Percentiles rank a stretch among this genome's conserved stretches.
Evolutionary conservation across 1,140 invertebrate genomes (phyloP).

Genomic region (Eulimnadia texana): DNA sequence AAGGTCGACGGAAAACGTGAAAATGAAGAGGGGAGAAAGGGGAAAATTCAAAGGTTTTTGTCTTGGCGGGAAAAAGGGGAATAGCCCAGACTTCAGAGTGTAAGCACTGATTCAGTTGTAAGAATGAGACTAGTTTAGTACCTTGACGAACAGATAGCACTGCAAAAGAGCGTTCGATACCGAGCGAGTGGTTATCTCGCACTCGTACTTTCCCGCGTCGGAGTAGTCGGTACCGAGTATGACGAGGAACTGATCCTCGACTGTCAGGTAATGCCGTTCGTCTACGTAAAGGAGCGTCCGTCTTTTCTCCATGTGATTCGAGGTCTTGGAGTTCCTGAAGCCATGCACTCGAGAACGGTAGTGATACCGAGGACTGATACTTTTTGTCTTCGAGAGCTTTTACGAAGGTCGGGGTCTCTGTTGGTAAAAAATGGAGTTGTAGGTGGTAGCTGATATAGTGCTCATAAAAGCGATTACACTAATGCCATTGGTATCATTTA

Average conservation of each 20-base stretch:
- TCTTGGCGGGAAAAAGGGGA: background rate
- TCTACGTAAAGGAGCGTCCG: constrained; percentile 84
- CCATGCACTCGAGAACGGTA: constrained; percentile 76
- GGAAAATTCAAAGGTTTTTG: too few species aligned
- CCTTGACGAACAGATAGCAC: background rate
- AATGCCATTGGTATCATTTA: background rate
- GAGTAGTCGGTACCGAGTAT: constrained; percentile 57
- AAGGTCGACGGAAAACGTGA: too few species aligned
- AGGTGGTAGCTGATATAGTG: background rate
- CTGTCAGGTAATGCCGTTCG: constrained; percentile 63
- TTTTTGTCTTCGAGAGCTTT: constrained; percentile 72
- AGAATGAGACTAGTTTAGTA: background rate
- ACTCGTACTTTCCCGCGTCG: constrained; percentile 75
- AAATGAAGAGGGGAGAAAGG: too few species aligned
- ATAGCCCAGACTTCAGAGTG: background rate
- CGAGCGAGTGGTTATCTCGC: constrained; percentile 67
- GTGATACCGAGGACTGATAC: constrained; percentile 64
- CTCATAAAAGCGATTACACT: background rate
- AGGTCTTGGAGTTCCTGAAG: constrained; percentile 69
- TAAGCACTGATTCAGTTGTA: background rate
- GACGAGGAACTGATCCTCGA: constrained; percentile 68
- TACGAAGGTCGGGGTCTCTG: constrained; percentile 70
- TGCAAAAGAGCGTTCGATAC: constrained; percentile 37
- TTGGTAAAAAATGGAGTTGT: constrained; percentile 19
- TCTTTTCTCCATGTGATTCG: constrained; percentile 86